phyloP scores from a whole-genome alignment of 2,797 vertebrate genomes.

The Delichon dasypus region DNA sequence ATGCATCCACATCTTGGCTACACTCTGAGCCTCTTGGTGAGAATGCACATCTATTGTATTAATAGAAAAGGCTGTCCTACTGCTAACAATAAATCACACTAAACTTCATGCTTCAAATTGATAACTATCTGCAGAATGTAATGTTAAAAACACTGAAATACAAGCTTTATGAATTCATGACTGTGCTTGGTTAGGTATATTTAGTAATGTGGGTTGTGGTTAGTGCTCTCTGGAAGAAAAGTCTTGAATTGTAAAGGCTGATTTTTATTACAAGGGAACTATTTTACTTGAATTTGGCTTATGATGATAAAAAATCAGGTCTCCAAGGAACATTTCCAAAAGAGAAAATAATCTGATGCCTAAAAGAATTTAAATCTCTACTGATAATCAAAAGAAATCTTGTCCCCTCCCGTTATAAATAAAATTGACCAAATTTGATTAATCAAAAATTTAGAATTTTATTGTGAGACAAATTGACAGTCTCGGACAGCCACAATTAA shows the following conservation, averaged over 20 bases:
- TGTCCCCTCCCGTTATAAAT: not conserved
- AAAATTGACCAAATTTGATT: no score
- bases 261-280: not conserved
- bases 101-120: slow-evolving; percentile 38
- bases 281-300: slow-evolving; percentile 18
- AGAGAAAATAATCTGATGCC: slow-evolving; percentile 36
- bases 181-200: not conserved
- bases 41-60: not conserved
- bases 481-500: no score
- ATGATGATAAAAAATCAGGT: slow-evolving; percentile 33
- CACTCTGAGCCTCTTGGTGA: not conserved
- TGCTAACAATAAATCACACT: not conserved
- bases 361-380: slow-evolving; percentile 2
- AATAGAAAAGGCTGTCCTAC: not conserved
- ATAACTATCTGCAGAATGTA: not conserved
- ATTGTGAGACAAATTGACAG: no score
- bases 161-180: slow-evolving; percentile 20
- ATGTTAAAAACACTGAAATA: not conserved
- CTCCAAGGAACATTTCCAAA: not conserved
- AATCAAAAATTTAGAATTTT: no score
- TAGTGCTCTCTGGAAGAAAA: slow-evolving; percentile 14
- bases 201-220: not conserved
- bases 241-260: slow-evolving; percentile 23
- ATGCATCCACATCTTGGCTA: not conserved
- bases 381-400: not conserved